These are phyloP conservation scores for Biston betularia DNA, from an alignment of 2,888 invertebrate genomes.

Conservation along the genomic window DNA sequence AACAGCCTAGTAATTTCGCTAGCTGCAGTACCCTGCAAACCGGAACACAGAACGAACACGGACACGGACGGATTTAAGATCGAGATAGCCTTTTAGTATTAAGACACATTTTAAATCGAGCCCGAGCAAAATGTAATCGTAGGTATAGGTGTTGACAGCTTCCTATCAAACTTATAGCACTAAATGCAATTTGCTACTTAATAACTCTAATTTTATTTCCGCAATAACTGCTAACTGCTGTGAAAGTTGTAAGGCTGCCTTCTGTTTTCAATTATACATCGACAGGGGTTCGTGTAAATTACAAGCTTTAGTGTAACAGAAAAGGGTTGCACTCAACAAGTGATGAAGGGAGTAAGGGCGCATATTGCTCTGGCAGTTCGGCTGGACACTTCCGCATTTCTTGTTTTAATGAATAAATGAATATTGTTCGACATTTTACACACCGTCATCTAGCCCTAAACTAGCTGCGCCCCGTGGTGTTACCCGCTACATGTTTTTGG, in stretches of 20 bases:
- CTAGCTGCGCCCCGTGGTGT: too few species aligned
- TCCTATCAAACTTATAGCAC: not conserved
- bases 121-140: too few species aligned
- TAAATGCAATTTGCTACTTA: not conserved
- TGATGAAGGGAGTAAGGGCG: conserved; percentile 15
- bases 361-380: not conserved
- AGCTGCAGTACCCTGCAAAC: too few species aligned
- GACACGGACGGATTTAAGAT: too few species aligned
- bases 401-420: not conserved
- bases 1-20: too few species aligned
- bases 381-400: not conserved
- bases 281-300: conserved; percentile 27
- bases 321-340: conserved; percentile 31
- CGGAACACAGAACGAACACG: too few species aligned
- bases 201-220: conserved; percentile 4
- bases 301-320: conserved; percentile 24
- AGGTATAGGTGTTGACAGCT: too few species aligned
- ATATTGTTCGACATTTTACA: too few species aligned
- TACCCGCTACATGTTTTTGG: too few species aligned
- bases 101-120: too few species aligned
- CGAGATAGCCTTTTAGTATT: too few species aligned
- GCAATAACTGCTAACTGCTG: conserved; percentile 16
- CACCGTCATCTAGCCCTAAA: too few species aligned
- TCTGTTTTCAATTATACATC: conserved; percentile 31
- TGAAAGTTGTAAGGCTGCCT: conserved; percentile 17